These are phyloP conservation scores for Motacilla tschutschensis DNA, from an alignment of 2,113 vertebrate genomes.

Conservation along the genomic window DNA sequence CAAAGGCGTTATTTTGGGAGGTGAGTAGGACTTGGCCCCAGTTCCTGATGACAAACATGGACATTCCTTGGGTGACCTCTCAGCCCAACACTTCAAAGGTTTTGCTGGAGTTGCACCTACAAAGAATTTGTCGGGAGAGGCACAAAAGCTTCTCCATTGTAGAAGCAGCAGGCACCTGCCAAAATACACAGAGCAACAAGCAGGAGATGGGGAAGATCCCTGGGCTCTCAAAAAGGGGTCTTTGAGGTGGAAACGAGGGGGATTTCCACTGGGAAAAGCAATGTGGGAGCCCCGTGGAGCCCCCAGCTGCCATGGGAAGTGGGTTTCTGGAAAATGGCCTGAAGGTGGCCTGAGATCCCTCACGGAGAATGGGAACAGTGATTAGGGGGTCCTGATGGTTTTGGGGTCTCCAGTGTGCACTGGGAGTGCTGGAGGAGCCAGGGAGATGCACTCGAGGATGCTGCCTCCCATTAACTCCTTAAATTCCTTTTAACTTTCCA, in stretches of 20 bases:
- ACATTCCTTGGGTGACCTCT: conserved; percentile 17
- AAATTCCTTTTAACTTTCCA: background rate
- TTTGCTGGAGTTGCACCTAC: conserved; percentile 39
- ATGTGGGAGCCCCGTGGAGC: background rate
- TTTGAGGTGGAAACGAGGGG: background rate
- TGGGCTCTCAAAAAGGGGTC: background rate
- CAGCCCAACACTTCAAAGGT: background rate
- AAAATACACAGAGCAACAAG: background rate
- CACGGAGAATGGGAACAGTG: background rate
- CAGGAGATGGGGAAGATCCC: background rate
- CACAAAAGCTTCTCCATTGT: background rate
- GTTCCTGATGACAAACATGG: background rate
- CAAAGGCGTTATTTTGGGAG: background rate
- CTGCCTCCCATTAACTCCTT: background rate
- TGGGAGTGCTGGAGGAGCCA: background rate
- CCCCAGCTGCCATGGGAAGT: fast-evolving
- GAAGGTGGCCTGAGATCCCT: background rate
- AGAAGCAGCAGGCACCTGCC: background rate
- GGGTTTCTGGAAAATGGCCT: background rate
- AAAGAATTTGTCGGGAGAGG: background rate
- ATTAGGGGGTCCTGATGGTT: background rate
- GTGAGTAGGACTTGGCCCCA: background rate
- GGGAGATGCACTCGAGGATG: background rate
- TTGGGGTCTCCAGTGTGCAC: fast-evolving
- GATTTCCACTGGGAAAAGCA: background rate